phyloP scores from a whole-genome alignment of 1,140 invertebrate genomes.

The Drosophila orosa region DNA sequence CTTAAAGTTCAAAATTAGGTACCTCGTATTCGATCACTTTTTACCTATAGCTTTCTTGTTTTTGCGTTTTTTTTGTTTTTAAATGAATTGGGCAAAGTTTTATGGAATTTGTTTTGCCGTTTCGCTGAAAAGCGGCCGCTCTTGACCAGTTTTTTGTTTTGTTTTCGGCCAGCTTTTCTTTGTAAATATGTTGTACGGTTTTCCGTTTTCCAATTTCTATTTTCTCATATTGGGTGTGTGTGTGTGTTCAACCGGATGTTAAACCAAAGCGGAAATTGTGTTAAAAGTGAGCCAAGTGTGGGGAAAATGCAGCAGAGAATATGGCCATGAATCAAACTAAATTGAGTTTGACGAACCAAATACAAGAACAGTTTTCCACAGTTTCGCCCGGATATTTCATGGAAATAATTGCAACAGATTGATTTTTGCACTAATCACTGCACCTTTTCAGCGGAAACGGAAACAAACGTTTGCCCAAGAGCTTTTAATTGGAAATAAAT shows the following conservation, averaged over 20 bases:
- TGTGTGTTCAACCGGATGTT: constrained; percentile 16
- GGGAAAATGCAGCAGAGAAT: constrained; percentile 7
- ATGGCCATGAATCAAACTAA: constrained; percentile 16
- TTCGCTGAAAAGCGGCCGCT: constrained; percentile 13
- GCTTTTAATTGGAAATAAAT: not conserved
- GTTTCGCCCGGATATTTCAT: not conserved
- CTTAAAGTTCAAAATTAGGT: not conserved
- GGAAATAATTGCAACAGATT: constrained; percentile 1
- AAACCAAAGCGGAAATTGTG: constrained; percentile 17
- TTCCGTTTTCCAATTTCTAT: constrained; percentile 28
- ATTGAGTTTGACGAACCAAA: constrained; percentile 16
- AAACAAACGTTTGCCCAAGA: not conserved
- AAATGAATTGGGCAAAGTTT: constrained; percentile 57
- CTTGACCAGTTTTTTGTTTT: constrained; percentile 5
- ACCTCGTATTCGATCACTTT: not conserved
- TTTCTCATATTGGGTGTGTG: constrained; percentile 6
- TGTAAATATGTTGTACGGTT: constrained; percentile 39
- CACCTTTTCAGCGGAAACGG: not conserved
- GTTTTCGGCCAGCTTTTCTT: constrained; percentile 16
- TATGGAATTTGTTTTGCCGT: constrained; percentile 49
- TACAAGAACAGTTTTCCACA: not conserved
- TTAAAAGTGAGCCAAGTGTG: constrained; percentile 8
- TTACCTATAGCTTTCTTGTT: not conserved
- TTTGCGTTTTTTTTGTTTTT: constrained; percentile 8
- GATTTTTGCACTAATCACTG: constrained; percentile 1